phyloP scores from a whole-genome alignment of 2,113 vertebrate genomes.

The Festucalex cinctus region DNA sequence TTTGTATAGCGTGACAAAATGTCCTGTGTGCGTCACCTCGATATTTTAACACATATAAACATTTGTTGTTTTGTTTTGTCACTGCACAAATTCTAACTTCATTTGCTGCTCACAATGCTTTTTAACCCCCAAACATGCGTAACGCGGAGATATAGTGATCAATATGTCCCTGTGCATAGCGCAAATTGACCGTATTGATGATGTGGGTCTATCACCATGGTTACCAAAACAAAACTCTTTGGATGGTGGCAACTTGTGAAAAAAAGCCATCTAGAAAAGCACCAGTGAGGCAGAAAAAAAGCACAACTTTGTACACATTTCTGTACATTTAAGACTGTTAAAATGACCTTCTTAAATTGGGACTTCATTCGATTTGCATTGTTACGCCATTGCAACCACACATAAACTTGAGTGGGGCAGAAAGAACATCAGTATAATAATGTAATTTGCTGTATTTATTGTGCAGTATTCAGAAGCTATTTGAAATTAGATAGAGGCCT shows the following conservation, averaged over 20 bases:
- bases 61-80: not conserved
- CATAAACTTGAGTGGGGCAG: no score
- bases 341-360: not conserved
- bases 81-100: not conserved
- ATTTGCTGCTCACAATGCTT: conserved; percentile 19
- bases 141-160: conserved; percentile 39
- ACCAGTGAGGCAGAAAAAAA: not conserved
- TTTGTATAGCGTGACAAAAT: not conserved
- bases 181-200: conserved; percentile 53
- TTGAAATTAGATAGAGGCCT: no score
- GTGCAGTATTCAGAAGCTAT: no score
- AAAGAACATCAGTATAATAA: no score
- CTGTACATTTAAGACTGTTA: not conserved
- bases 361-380: not conserved
- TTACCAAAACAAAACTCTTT: conserved; percentile 46
- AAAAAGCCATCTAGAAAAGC: not conserved
- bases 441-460: no score
- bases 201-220: conserved; percentile 40
- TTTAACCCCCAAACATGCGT: conserved; percentile 17
- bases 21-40: not conserved
- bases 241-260: conserved; percentile 8
- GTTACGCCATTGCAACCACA: no score
- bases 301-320: not conserved
- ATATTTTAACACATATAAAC: not conserved
- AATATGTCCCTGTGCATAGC: conserved; percentile 24